Evolutionary conservation across 2,888 invertebrate genomes (phyloP).

Genomic region (Orthonevra nobilis): DNA sequence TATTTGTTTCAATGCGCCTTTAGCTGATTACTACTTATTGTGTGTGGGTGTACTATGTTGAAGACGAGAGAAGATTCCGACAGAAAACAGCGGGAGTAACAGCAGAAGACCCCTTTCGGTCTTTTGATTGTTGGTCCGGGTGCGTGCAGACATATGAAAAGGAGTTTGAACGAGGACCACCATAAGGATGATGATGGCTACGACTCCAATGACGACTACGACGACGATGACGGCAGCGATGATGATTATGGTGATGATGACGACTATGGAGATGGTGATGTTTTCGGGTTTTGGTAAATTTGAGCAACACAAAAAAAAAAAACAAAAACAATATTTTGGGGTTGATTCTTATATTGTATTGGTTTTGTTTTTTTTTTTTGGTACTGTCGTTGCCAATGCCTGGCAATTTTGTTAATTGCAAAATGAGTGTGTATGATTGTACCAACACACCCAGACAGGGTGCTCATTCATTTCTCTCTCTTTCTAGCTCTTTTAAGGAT

Average conservation of each 20-base stretch:
- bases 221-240: slow-evolving; percentile 6
- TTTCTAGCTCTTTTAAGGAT: too few relatives aligned
- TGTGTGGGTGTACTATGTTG: slow-evolving; percentile 61
- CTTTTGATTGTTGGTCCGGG: slow-evolving; percentile 67
- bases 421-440: slow-evolving; percentile 74
- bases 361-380: slow-evolving; percentile 44
- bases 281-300: slow-evolving; percentile 26
- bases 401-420: slow-evolving; percentile 80
- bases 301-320: slow-evolving; percentile 41
- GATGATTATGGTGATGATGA: neutral
- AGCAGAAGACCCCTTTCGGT: slow-evolving; percentile 67
- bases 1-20: slow-evolving; percentile 71
- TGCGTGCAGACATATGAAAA: slow-evolving; percentile 61
- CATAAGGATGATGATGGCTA: slow-evolving; percentile 40
- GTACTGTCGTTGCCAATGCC: slow-evolving; percentile 71
- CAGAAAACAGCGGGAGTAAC: slow-evolving; percentile 57
- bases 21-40: slow-evolving; percentile 71
- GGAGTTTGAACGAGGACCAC: slow-evolving; percentile 51
- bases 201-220: neutral
- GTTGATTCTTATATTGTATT: slow-evolving; percentile 69
- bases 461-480: too few relatives aligned
- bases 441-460: neutral
- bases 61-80: slow-evolving; percentile 49
- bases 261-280: slow-evolving; percentile 28
- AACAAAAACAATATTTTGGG: slow-evolving; percentile 44